Base-by-base conservation (phyloP, 2,888 invertebrate species). In the Leucophora obtusa region DNA sequence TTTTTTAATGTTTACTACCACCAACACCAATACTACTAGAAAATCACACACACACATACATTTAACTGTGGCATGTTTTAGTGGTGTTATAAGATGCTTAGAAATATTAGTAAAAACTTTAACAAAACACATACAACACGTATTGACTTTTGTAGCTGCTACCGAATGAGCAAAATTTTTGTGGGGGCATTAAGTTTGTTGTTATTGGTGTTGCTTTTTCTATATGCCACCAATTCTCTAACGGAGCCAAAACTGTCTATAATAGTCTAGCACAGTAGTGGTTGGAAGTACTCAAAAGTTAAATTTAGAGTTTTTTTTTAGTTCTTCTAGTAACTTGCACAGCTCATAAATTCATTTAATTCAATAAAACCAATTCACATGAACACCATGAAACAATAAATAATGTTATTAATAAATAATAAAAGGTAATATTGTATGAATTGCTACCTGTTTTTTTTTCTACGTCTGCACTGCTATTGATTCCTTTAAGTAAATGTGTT, bases 401-500 rank as follows among this genome's bases (percentile, higher is more conserved):
- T 88, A 88, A 89, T 86, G 88, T 87, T 88, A 89, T 88, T 88
- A 88, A 88, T 88, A 88, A 88, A 88, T 88, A 88, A 88, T 88
- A 88, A 87, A 81, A 88, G 86, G 89, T 86, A 87, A 88, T 87
- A 86, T 86, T 84, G 77, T 68, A 75, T 66, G 63, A 79, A 69
- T 68, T 80, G 84, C 84, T 84, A 84, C 84, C 84, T 84, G 84
- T 84, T 83, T 84, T 82, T 56, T 53, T 58, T 80, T 59, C 59
- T 50, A 33, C 18, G 47, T 66, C 58, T 54, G 11, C 47, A 21
- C 24, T 60, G 14, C n/a, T 54, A 28, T 62, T 33, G 47, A 10
- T 71, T 76, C 63, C 56, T 68, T 63, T 68, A 53, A 63, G 38
- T 47, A 47, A 65, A 50, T 59, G 1, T 11, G 10, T 38, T 38